phyloP scores from a whole-genome alignment of 2,888 invertebrate genomes.

The Malthinus seriepunctatus region DNA sequence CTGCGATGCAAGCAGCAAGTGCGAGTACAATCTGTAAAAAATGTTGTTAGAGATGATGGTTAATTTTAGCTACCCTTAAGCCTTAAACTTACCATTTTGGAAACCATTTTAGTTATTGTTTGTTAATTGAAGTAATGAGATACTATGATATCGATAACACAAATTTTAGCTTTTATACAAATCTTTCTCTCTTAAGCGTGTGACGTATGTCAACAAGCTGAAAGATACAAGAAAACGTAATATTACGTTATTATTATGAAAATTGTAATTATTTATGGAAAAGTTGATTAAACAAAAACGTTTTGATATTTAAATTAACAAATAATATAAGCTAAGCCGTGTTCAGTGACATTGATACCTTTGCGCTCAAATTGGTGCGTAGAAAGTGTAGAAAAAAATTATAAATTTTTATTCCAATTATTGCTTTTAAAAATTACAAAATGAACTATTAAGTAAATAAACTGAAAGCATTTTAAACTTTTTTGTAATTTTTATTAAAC shows the following conservation, averaged over 20 bases:
- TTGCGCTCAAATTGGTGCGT: no score
- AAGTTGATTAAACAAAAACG: slow-evolving; percentile 3
- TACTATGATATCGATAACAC: not conserved
- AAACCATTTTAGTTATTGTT: not conserved
- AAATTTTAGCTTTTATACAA: not conserved
- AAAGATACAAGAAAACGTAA: not conserved
- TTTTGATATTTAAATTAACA: not conserved
- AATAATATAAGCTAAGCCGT: no score
- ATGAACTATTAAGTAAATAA: slow-evolving; percentile 1
- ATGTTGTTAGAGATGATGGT: not conserved
- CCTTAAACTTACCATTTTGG: not conserved
- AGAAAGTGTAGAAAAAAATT: no score
- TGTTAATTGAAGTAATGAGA: not conserved
- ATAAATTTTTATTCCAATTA: no score
- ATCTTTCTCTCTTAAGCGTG: not conserved
- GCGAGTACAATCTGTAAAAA: not conserved
- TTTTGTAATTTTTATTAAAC: no score
- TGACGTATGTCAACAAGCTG: not conserved
- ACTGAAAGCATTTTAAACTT: not conserved
- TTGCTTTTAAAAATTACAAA: not conserved
- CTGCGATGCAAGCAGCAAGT: not conserved
- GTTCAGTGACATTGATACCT: no score
- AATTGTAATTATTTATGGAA: slow-evolving; percentile 10
- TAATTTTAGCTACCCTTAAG: not conserved
- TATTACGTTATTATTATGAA: slow-evolving; percentile 11